Conservation (phyloP, 2,797 vertebrate genomes). For the Kryptopterus vitreolus region DNA sequence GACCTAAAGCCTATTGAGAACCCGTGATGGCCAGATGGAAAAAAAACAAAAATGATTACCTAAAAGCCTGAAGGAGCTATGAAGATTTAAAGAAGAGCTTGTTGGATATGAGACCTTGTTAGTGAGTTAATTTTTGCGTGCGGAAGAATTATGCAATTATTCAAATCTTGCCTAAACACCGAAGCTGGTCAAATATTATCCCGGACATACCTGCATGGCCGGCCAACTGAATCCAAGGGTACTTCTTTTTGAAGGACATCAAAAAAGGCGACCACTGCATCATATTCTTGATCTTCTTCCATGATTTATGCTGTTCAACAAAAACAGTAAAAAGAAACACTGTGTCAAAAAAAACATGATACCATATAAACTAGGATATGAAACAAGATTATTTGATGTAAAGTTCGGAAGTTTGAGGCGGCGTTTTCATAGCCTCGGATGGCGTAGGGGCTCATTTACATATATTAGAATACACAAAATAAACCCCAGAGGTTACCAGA, state of each 20-base stretch:
- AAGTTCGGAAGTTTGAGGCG: conserved; percentile 4
- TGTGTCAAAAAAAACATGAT: background rate
- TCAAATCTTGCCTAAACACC: background rate
- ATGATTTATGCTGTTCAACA: conserved; percentile 88
- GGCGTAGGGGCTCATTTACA: conserved; percentile 41
- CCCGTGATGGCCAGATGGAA: background rate
- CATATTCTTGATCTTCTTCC: conserved; percentile 99
- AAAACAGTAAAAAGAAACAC: conserved; percentile 28
- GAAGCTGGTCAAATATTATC: background rate
- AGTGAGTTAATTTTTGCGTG: no score
- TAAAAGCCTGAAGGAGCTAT: background rate
- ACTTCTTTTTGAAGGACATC: conserved; percentile 99
- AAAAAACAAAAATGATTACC: background rate
- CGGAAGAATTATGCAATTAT: background rate
- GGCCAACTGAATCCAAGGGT: conserved; percentile 97
- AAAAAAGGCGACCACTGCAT: conserved; percentile 98
- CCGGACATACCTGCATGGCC: conserved; percentile 87
- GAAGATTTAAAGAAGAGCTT: background rate
- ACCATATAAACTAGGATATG: no score
- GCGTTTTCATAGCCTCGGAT: background rate
- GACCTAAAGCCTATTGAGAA: background rate
- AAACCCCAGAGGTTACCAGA: background rate
- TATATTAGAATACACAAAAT: conserved; percentile 42
- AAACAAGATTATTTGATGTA: background rate
- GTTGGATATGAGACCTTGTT: background rate